These are phyloP conservation scores for Pteropus alecto DNA, from an alignment of 2,113 vertebrate species.

Conservation along the genomic window DNA sequence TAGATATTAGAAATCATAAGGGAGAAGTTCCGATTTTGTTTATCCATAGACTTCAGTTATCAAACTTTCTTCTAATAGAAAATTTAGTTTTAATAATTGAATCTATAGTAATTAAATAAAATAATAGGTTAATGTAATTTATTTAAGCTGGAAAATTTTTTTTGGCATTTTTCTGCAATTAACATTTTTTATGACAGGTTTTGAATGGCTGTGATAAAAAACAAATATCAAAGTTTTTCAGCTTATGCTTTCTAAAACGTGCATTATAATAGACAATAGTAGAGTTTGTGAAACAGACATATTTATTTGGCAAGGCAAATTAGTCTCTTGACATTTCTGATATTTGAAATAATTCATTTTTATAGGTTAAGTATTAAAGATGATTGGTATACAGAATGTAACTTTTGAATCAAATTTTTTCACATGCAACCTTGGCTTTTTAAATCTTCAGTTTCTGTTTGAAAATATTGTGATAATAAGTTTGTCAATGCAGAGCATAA, in stretches of 20 bases:
- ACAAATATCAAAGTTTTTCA: background rate
- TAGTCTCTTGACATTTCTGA: background rate
- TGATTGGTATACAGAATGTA: background rate
- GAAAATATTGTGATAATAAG: background rate
- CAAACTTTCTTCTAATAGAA: background rate
- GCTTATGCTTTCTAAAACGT: background rate
- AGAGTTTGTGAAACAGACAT: background rate
- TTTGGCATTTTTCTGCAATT: background rate
- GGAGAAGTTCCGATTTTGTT: background rate
- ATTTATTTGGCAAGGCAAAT: background rate
- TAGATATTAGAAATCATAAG: background rate
- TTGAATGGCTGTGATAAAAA: background rate
- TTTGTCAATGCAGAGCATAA: background rate
- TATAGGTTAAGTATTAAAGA: background rate
- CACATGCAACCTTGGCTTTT: background rate
- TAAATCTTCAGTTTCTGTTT: background rate
- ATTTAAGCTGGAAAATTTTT: conserved; percentile 15
- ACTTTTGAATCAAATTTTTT: conserved; percentile 4
- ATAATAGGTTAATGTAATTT: background rate
- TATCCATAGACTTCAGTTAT: background rate
- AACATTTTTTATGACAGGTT: background rate
- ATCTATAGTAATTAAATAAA: background rate
- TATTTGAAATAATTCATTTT: conserved; percentile 13
- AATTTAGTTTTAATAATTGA: conserved; percentile 1
- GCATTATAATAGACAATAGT: background rate